Base-by-base conservation (phyloP, 2,113 vertebrate species). In the Larimichthys polyactis region DNA sequence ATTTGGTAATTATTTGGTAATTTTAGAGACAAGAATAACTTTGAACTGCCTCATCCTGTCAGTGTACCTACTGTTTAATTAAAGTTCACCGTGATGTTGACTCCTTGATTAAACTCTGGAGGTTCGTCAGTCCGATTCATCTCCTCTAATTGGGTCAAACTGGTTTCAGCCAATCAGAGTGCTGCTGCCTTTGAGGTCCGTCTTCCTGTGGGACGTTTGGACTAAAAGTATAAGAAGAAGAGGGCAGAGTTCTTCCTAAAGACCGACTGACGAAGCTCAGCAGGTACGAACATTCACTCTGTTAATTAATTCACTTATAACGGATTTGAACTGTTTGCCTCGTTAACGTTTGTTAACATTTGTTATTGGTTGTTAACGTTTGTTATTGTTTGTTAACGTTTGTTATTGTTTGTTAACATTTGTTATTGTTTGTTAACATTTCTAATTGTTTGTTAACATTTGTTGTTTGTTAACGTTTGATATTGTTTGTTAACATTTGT, bases 201-300 rank as follows among this genome's bases (percentile, higher is more conserved):
- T 17, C 3, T 8, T 70, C 84, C 78, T 4, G 32, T 55, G 63
- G 76, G 86, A 85, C 36, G 2, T 77, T 58, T 74, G 71, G 54
- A 68, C 65, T 24, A 59, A 2, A 12, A 9, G 19, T 85, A 85
- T 80, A 90, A 91, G 19, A 75, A 0, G 19, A 46, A 7, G 22
- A 20, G 54, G 40, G 4, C 6, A 0, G 10, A 4, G 49, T 1
- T 32, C 27, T 20, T 78, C 11, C 27, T 66, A 40, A 20, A 0
- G 1, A 78, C 11, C 43, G 0, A 27, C 3, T 1, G 71, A 65
- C 0, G 24, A 29, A 52, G 43, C 2, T 0, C 68, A 40, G 24
- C 79, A 86, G 87, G 85, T 87, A 83, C 11, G 75, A 60, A 15
- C 0, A 11, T n/a, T 54, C 6, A 20, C 11, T 40, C 6, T 36